Base-by-base conservation (phyloP, 2,888 invertebrate species). In the Exephanes ischioxanthus region DNA sequence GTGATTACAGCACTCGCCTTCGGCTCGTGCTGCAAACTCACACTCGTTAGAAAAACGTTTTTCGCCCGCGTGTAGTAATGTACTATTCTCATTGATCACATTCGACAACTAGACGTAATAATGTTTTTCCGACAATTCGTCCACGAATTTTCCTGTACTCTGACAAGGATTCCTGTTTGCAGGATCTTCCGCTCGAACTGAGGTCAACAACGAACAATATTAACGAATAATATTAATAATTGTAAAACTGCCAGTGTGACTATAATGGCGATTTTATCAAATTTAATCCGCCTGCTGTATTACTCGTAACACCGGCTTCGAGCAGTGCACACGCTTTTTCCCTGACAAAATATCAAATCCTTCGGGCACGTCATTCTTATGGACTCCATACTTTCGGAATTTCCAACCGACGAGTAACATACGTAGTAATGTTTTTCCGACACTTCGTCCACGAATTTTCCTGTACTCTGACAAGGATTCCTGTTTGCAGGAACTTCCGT, bases 391-490 rank as follows among this genome's bases (percentile, higher is more conserved):
- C 92, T 90, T 1, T 94, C 93, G 26, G 93, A 91, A 2, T 92
- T 89, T 11, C 91, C 92, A 83, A 94, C 94, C 70, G 89, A 51
- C 6, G 86, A 87, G 41, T 94, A 94, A 90, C 95, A 95, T 37
- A 95, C 93, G 88, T 94, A 95, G 84, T 95, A 95, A 88, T 93
- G 94, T 51, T 89, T 92, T 7, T 94, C 93, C 1, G 95, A 95
- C 1, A 92, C 93, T 67, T 93, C 93, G 89, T 95, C 95, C 1
- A 94, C 93, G 9, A 94, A 92, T 89, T 95, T 95, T 45, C 95
- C 95, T 2, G 94, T 93, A 81, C 94, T 94, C 41, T 91, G 92
- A 83, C 95, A 95, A 80, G 94, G 86, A 41, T 84, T 78, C 30
- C 78, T 51, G 22, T 63, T 70, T 7, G 16, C 37, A 19, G 75